phyloP scores from a whole-genome alignment of 2,888 invertebrate genomes.

The Gandaritis pyraliata region DNA sequence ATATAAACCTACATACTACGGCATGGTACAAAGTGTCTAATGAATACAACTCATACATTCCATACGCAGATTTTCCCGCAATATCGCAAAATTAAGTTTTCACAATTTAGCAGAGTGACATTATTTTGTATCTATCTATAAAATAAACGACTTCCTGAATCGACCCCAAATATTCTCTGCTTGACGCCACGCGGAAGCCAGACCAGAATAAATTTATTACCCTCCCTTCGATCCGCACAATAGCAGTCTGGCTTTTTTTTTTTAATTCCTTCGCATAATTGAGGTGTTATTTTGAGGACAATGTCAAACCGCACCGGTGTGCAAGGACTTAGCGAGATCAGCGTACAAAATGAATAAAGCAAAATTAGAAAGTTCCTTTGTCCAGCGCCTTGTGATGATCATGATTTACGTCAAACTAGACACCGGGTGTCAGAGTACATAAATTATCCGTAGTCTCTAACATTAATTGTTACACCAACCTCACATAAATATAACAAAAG shows the following conservation, averaged over 20 bases:
- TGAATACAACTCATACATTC: constrained; percentile 11
- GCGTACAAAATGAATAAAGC: constrained; percentile 61
- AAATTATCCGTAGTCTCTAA: constrained; percentile 57
- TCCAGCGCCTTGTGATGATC: constrained; percentile 59
- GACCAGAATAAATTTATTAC: constrained; percentile 68
- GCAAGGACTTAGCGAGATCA: constrained; percentile 52
- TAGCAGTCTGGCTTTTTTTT: constrained; percentile 57
- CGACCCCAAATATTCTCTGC: constrained; percentile 53
- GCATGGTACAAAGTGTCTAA: constrained; percentile 22
- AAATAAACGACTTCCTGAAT: constrained; percentile 42
- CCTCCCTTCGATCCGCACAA: constrained; percentile 66
- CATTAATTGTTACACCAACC: constrained; percentile 51
- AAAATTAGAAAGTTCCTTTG: constrained; percentile 71
- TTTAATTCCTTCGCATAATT: constrained; percentile 67
- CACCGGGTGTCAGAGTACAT: constrained; percentile 54
- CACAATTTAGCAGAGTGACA: constrained; percentile 21
- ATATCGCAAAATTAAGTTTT: constrained; percentile 27
- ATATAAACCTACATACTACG: constrained; percentile 25
- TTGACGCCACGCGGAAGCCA: constrained; percentile 68
- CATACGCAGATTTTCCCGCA: constrained; percentile 12
- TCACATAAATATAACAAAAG: constrained; percentile 58
- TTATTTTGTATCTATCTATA: constrained; percentile 27
- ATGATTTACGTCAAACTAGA: constrained; percentile 71
- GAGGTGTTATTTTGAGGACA: constrained; percentile 74
- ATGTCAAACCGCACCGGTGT: constrained; percentile 62